A percentile compares a stretch with the other conserved stretches of the same genome.
Conservation (phyloP, 2,797 vertebrate species). For the Taeniopygia guttata region DNA sequence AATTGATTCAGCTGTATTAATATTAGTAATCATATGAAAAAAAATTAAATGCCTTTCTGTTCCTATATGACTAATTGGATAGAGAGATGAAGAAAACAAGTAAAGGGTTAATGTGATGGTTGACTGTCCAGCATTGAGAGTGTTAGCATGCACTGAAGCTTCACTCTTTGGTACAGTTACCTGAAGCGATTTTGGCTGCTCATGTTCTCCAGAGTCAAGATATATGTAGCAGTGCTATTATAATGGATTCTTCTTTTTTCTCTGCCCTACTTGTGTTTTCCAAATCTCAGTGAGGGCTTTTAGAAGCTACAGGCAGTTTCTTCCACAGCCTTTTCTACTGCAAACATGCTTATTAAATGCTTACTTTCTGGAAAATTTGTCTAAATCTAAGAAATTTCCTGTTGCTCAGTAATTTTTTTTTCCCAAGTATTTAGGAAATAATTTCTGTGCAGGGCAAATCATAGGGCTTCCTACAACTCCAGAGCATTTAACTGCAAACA, state of each 20-base stretch:
- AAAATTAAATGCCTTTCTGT: neutral
- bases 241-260: neutral
- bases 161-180: neutral
- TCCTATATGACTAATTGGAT: neutral
- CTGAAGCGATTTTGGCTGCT: neutral
- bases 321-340: neutral
- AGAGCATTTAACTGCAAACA: neutral
- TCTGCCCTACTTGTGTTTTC: neutral
- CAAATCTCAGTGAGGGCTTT: neutral
- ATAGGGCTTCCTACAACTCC: neutral
- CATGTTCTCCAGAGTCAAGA: neutral
- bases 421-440: neutral
- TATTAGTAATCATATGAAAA: neutral
- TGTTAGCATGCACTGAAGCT: neutral
- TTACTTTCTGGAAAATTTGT: neutral
- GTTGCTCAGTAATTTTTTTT: neutral
- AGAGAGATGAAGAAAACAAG: neutral
- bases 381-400: neutral
- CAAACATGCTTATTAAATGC: neutral
- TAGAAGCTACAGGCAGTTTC: neutral
- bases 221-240: neutral
- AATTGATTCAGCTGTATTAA: neutral
- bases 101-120: neutral
- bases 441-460: neutral
- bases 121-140: neutral